A percentile compares a stretch with the other conserved stretches of the same genome.
phyloP scores from a whole-genome alignment of 2,888 invertebrate genomes.

The Coenonympha glycerion region DNA sequence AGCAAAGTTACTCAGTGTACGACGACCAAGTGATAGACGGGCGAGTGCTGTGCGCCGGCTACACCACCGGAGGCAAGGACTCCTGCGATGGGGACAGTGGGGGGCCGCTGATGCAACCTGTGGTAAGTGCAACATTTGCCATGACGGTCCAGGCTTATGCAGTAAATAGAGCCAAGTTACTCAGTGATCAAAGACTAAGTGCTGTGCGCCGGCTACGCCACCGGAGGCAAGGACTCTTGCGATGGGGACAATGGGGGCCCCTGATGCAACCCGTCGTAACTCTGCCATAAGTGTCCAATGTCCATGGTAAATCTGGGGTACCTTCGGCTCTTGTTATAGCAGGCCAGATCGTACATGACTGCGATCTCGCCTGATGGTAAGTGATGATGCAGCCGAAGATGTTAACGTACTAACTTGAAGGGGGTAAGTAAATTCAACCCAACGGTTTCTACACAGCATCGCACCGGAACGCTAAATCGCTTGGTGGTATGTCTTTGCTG shows the following conservation, averaged over 20 bases:
- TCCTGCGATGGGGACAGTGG: slow-evolving; percentile 89
- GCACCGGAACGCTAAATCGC: too few relatives aligned
- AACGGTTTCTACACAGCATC: too few relatives aligned
- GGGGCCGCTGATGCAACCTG: slow-evolving; percentile 83
- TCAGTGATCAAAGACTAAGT: slow-evolving; percentile 69
- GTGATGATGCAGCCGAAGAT: too few relatives aligned
- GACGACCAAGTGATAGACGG: slow-evolving; percentile 73
- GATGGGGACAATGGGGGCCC: slow-evolving; percentile 91
- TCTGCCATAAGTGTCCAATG: slow-evolving; percentile 18
- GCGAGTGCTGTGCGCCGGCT: slow-evolving; percentile 83
- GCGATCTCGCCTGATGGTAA: too few relatives aligned
- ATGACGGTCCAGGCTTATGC: too few relatives aligned
- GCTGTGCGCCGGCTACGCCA: slow-evolving; percentile 80
- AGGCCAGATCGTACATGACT: too few relatives aligned
- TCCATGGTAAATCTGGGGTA: too few relatives aligned
- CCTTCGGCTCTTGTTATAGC: too few relatives aligned
- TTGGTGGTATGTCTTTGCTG: too few relatives aligned
- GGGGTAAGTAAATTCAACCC: too few relatives aligned
- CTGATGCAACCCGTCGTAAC: slow-evolving; percentile 78
- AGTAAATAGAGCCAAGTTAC: slow-evolving; percentile 74
- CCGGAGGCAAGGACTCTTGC: slow-evolving; percentile 83
- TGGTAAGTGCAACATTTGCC: slow-evolving; percentile 46
- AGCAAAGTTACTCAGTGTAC: slow-evolving; percentile 71
- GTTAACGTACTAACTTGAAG: too few relatives aligned
- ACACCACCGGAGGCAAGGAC: slow-evolving; percentile 79